phyloP scores from a whole-genome alignment of 2,888 invertebrate species.

The Linnaemya vulpina region DNA sequence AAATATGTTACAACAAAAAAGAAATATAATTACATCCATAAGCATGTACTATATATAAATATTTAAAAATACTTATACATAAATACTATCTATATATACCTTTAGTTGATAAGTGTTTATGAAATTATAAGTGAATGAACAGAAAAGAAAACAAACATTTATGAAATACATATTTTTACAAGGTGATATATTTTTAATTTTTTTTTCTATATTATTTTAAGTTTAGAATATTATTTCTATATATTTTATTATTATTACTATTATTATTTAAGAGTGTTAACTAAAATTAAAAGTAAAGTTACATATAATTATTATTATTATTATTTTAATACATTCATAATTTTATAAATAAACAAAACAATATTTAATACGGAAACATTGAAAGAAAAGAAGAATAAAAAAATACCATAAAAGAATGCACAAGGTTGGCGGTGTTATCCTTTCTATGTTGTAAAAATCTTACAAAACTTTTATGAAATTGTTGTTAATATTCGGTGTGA shows the following conservation, averaged over 20 bases:
- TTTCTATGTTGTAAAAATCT: background rate
- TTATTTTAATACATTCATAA: conserved; percentile 41
- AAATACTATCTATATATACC: conserved; percentile 22
- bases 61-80: conserved; percentile 53
- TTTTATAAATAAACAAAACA: conserved; percentile 65
- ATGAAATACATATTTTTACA: conserved; percentile 66
- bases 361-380: conserved; percentile 62
- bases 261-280: conserved; percentile 42
- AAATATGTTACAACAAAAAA: conserved; percentile 6
- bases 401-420: background rate
- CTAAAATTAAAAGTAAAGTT: conserved; percentile 29
- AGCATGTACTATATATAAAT: conserved; percentile 17
- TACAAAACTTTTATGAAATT: background rate
- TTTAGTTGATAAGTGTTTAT: conserved; percentile 21
- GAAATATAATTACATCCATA: conserved; percentile 27
- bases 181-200: conserved; percentile 70
- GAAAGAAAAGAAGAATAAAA: conserved; percentile 31
- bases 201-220: conserved; percentile 46
- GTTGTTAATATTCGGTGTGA: background rate
- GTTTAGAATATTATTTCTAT: conserved; percentile 37
- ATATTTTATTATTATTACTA: conserved; percentile 21
- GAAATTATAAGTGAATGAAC: conserved; percentile 38
- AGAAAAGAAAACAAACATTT: conserved; percentile 48
- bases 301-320: conserved; percentile 43
- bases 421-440: background rate